A percentile compares a stretch with the other conserved stretches of the same genome.
phyloP scores from a whole-genome alignment of 2,888 invertebrate genomes.

The Leptura quadrifasciata region DNA sequence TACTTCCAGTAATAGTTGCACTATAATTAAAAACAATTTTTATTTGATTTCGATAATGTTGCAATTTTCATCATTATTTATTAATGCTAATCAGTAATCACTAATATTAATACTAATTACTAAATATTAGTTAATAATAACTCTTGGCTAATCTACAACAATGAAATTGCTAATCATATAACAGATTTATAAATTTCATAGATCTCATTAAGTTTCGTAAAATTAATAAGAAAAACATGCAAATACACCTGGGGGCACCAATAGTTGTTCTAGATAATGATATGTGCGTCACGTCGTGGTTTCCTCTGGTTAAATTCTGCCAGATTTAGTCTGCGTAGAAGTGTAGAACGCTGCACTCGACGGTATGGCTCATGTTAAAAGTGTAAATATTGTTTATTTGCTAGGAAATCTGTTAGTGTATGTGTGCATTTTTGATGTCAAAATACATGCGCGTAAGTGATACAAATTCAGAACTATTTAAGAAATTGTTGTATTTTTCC shows the following conservation, averaged over 20 bases:
- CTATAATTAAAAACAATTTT: too few relatives aligned
- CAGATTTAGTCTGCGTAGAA: conserved; percentile 22
- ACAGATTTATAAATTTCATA: background rate
- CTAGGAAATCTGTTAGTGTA: background rate
- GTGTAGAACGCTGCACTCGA: background rate
- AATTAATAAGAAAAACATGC: background rate
- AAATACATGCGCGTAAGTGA: conserved; percentile 20
- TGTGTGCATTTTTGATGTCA: conserved; percentile 9
- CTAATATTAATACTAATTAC: too few relatives aligned
- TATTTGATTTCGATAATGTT: too few relatives aligned
- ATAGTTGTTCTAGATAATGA: background rate
- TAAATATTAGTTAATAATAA: too few relatives aligned
- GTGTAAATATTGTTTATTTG: background rate
- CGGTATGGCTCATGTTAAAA: conserved; percentile 21
- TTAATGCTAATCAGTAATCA: too few relatives aligned
- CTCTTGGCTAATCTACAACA: background rate
- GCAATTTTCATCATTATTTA: too few relatives aligned
- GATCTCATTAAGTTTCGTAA: background rate
- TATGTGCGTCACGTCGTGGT: background rate
- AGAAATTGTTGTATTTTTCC: too few relatives aligned
- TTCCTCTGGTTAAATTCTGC: background rate
- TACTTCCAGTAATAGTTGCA: too few relatives aligned
- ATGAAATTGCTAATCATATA: background rate
- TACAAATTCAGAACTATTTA: background rate
- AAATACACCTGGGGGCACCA: background rate